These are phyloP conservation scores for Apis cerana DNA, from an alignment of 1,140 invertebrate genomes.

Conservation along the genomic window DNA sequence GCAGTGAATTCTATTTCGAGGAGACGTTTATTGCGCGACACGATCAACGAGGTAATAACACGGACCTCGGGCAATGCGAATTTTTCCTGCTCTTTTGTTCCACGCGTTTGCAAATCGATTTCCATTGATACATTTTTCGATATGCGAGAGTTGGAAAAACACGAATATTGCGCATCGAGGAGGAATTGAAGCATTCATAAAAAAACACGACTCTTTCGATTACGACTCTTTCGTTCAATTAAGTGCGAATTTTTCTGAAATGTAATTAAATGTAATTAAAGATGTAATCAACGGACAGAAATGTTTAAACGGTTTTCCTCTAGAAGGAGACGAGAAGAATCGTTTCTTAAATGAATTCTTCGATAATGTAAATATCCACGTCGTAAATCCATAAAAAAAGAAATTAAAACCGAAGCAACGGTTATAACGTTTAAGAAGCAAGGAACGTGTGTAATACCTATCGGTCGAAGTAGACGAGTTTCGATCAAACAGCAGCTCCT, in stretches of 20 bases:
- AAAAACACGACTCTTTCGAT: no score
- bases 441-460: slow-evolving; percentile 23
- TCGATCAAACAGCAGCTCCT: slow-evolving; percentile 45
- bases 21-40: background rate
- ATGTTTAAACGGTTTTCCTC: no score
- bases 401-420: background rate
- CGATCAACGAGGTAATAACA: background rate
- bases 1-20: background rate
- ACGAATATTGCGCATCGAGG: no score
- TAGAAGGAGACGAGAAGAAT: no score
- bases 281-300: no score
- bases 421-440: background rate
- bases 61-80: background rate
- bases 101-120: background rate
- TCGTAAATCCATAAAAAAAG: background rate
- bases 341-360: no score
- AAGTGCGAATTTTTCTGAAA: no score
- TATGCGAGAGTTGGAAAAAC: background rate
- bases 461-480: slow-evolving; percentile 32
- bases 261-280: no score
- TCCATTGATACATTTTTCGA: background rate
- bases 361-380: no score
- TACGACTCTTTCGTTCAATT: no score
- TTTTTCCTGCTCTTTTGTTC: background rate
- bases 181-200: no score